A percentile compares a stretch with the other conserved stretches of the same genome.
Evolutionary conservation across 2,888 invertebrate species (phyloP).

Genomic region (Opisthograptis luteolata): DNA sequence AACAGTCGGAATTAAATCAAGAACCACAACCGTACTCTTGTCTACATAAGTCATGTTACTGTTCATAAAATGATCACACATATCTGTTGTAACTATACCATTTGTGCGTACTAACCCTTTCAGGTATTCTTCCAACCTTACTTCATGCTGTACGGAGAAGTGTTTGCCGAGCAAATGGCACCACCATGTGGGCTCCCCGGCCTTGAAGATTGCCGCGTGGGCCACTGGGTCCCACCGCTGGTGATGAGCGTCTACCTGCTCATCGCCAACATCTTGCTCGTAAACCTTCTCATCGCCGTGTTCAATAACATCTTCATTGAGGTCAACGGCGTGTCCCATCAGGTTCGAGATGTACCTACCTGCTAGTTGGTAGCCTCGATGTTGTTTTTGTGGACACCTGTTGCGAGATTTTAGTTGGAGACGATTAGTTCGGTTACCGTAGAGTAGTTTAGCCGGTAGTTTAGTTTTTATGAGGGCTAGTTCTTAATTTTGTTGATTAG

Average conservation of each 20-base stretch:
- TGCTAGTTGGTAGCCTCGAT: conserved; percentile 49
- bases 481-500: background rate
- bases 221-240: conserved; percentile 97
- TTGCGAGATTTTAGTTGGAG: conserved; percentile 73
- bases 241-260: conserved; percentile 98
- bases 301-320: conserved; percentile 99
- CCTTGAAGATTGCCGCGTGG: conserved; percentile 90
- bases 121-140: conserved; percentile 98
- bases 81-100: conserved; percentile 25
- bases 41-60: background rate
- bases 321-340: conserved; percentile 97
- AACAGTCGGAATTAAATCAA: too few relatives aligned
- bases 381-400: conserved; percentile 62
- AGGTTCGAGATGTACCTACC: conserved; percentile 89
- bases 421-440: conserved; percentile 21
- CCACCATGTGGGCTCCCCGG: conserved; percentile 93
- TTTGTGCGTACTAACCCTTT: conserved; percentile 65
- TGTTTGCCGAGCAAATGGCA: conserved; percentile 98
- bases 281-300: conserved; percentile 98
- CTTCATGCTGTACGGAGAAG: conserved; percentile 99
- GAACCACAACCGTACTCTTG: background rate
- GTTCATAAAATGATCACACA: too few relatives aligned
- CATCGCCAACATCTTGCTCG: conserved; percentile 97
- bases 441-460: conserved; percentile 15
- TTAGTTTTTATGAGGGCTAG: background rate